phyloP scores from a whole-genome alignment of 1,140 invertebrate species.

The Samia ricini region DNA sequence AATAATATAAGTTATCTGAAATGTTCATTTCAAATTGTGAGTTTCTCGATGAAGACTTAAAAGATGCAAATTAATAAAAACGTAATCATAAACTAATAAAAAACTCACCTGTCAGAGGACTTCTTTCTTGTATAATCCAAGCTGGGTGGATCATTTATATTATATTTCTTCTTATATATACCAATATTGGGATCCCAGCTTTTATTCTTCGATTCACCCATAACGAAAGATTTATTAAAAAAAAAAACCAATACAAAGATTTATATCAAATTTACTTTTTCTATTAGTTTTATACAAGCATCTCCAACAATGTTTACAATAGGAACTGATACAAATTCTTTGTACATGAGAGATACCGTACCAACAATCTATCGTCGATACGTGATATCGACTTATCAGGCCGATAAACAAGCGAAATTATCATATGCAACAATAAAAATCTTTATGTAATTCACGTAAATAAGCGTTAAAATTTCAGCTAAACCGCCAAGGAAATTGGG shows the following conservation, averaged over 20 bases:
- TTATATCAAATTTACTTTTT: background rate
- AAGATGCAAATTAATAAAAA: background rate
- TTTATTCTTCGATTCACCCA: constrained; percentile 17
- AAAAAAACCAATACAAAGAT: background rate
- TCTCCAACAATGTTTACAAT: constrained; percentile 2
- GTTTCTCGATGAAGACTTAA: too few species aligned
- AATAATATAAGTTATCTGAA: too few species aligned
- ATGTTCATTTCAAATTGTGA: too few species aligned
- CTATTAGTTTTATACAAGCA: background rate
- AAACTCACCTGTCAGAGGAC: background rate
- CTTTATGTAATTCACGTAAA: constrained; percentile 1
- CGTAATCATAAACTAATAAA: background rate
- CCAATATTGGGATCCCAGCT: constrained; percentile 11
- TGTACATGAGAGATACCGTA: background rate
- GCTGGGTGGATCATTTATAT: constrained; percentile 12
- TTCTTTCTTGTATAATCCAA: constrained; percentile 6
- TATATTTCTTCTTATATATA: constrained; percentile 8
- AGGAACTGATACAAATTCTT: background rate
- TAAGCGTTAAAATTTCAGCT: background rate
- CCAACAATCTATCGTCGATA: constrained; percentile 1
- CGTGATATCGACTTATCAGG: constrained; percentile 4
- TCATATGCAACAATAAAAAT: constrained; percentile 3
- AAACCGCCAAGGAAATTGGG: background rate
- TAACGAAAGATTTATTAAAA: constrained; percentile 11
- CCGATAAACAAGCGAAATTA: constrained; percentile 9